Conservation (phyloP, 2,113 vertebrate genomes). For the Atractosteus spatula region DNA sequence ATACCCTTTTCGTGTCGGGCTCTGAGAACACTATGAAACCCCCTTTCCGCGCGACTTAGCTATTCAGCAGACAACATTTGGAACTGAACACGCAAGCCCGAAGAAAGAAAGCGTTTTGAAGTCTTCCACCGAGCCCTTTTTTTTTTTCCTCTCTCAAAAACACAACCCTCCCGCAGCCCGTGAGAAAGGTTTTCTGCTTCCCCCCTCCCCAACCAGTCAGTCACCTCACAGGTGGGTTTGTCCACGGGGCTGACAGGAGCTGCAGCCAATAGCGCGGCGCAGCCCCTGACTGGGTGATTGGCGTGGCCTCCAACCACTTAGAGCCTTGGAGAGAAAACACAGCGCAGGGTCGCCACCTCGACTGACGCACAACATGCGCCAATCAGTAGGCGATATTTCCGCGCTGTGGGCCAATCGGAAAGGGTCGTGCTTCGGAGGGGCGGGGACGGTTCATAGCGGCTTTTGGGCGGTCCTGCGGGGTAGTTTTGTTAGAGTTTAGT, state of each 20-base stretch:
- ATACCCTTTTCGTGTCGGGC: no score
- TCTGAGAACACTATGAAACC: no score
- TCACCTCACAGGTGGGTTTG: constrained; percentile 10
- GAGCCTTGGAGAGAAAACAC: constrained; percentile 14
- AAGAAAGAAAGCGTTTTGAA: no score
- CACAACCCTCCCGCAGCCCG: no score
- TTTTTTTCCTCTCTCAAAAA: no score
- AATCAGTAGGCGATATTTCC: constrained; percentile 35
- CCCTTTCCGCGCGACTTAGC: no score
- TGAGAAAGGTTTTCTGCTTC: no score
- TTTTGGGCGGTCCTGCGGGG: constrained; percentile 56
- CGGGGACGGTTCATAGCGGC: constrained; percentile 29
- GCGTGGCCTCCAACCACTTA: constrained; percentile 24
- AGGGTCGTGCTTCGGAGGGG: constrained; percentile 27
- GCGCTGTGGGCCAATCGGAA: constrained; percentile 2
- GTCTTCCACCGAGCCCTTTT: no score
- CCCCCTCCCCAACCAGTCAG: no score
- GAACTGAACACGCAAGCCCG: no score
- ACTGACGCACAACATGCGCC: constrained; percentile 18
- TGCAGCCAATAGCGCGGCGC: constrained; percentile 24
- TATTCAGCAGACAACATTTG: no score
- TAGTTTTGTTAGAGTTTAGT: constrained; percentile 55
- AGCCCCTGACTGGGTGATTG: constrained; percentile 22
- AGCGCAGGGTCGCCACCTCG: neutral
- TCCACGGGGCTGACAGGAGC: neutral